Evolutionary conservation across 2,113 vertebrate genomes (phyloP), one percentile per base, ranked within the genome.

Genomic region (Aspiorhynchus laticeps): DNA sequence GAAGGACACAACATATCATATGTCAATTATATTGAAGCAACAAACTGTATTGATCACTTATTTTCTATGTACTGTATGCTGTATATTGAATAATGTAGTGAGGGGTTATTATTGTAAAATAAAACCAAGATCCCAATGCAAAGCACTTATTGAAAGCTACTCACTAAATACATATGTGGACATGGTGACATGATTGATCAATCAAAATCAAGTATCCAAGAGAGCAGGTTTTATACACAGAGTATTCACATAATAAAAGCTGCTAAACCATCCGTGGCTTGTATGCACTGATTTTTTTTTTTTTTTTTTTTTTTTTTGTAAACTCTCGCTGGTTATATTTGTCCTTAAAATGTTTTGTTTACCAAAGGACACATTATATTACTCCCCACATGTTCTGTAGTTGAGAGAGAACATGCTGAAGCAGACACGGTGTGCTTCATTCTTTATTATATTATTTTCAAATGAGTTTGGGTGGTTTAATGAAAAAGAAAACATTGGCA

Each of bases 401-500:
- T 31, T n/a, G 24, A 53, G 21, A 73, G 67, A 73, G 24, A 56
- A 73, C 19, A 56, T 38, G 28, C 26, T 51, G 41, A 24, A 65
- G 7, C 59, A 69, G 4, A 65, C 11, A 17, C 46, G 9, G 31
- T n/a, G 4, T 53, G 6, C 36, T 74, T 41, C 74, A 38, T 74
- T n/a, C 12, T 74, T 53, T 26, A 84, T 84, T 53, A 15, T 24
- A 83, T 83, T 84, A 59, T 59, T 26, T n/a, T 53, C 3, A 56
- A 84, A 74, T 5, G 14, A 74, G 7, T 41, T 74, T 21, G 67
- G 76, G 17, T 31, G 21, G n/a, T 63, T 85, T 85, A 85, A 63
- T 77, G 75, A 84, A 80, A 19, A 88, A 65, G 26, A 26, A 85
- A 63, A 36, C 19, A 78, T 88, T 76, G 83, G 67, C 83, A 88